Conservation (phyloP, 2,888 invertebrate species). For the Craniophora ligustri region DNA sequence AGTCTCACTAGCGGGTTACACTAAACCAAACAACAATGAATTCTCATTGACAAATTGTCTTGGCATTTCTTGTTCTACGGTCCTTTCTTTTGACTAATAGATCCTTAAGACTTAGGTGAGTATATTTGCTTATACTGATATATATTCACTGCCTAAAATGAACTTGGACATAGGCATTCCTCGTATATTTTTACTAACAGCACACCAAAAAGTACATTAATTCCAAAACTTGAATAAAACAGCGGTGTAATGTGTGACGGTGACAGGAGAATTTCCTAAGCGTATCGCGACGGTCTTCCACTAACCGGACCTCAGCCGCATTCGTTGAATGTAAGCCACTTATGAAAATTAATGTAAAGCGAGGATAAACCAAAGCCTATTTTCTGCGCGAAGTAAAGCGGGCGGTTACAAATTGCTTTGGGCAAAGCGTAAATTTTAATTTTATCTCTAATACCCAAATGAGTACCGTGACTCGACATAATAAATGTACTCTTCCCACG, state of each 20-base stretch:
- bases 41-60: slow-evolving; percentile 88
- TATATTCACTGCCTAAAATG: not conserved
- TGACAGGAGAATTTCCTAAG: slow-evolving; percentile 33
- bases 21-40: slow-evolving; percentile 88
- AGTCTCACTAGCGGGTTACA: slow-evolving; percentile 87
- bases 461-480: slow-evolving; percentile 87
- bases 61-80: slow-evolving; percentile 76
- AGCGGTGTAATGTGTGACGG: slow-evolving; percentile 26
- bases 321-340: slow-evolving; percentile 82
- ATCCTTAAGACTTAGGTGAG: slow-evolving; percentile 47
- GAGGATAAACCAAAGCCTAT: slow-evolving; percentile 87
- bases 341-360: slow-evolving; percentile 86
- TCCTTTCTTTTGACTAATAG: slow-evolving; percentile 78
- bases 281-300: slow-evolving; percentile 45
- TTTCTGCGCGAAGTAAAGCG: slow-evolving; percentile 86
- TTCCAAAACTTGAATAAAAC: slow-evolving; percentile 23
- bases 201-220: slow-evolving; percentile 22
- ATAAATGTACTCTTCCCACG: slow-evolving; percentile 87
- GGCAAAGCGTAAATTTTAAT: slow-evolving; percentile 89
- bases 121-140: slow-evolving; percentile 13
- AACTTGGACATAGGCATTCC: no score
- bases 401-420: slow-evolving; percentile 88
- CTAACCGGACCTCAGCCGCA: slow-evolving; percentile 61
- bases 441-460: slow-evolving; percentile 89
- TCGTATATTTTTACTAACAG: slow-evolving; percentile 9